Evolutionary conservation across 2,113 vertebrate species (phyloP).

Genomic region (Eonycteris spelaea): DNA sequence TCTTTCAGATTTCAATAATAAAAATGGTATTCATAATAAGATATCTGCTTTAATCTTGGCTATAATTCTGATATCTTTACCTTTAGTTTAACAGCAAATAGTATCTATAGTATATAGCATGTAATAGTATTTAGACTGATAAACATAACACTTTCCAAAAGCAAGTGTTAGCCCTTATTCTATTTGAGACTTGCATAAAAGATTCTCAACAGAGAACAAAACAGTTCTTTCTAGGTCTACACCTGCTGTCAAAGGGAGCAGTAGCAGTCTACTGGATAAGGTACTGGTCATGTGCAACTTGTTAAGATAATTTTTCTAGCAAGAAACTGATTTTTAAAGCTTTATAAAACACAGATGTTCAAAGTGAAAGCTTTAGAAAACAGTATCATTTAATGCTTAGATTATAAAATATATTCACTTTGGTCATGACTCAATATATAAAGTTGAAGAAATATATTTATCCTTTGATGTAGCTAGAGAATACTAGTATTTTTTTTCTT

Average conservation of each 20-base stretch:
- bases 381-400: not conserved
- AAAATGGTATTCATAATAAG: not conserved
- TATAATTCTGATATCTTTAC: not conserved
- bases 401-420: conserved; percentile 12
- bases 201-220: not conserved
- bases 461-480: not conserved
- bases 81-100: not conserved
- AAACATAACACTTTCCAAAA: conserved; percentile 16
- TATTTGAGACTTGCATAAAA: not conserved
- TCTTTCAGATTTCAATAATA: not conserved
- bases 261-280: not conserved
- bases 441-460: not conserved
- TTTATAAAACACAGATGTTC: conserved; percentile 1
- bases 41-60: not conserved
- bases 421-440: not conserved
- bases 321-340: conserved; percentile 11
- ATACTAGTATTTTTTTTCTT: not conserved
- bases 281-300: not conserved
- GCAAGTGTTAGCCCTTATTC: not conserved
- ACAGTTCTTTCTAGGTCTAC: not conserved
- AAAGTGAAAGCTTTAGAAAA: conserved; percentile 2
- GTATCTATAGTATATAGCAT: not conserved
- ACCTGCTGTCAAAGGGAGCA: not conserved
- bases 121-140: not conserved
- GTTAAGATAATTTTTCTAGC: not conserved